Evolutionary conservation across 2,888 invertebrate species (phyloP), one percentile per base, ranked within the genome.

Genomic region (Drepanosiphum platanoidis): DNA sequence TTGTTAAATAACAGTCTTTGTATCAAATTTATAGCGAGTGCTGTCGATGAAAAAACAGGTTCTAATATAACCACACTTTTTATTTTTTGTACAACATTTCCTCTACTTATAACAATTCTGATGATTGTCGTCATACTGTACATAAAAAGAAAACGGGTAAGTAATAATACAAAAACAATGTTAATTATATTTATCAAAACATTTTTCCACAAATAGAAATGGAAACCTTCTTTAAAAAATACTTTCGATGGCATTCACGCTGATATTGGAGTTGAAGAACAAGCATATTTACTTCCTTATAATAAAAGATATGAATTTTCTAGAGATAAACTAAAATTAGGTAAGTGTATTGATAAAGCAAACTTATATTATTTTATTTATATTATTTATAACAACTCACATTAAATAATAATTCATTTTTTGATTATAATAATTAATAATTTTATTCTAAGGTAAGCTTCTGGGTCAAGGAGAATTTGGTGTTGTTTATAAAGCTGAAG

Each of bases 381-480:
- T 27, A 68, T n/a, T 27, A 68, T 68, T n/a, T 8, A 13, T 68
- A 8, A 39, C 34, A 52, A 39, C 27, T n/a, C n/a, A 68, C n/a
- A 39, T 84, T 74, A 34, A n/a, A 42, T 7, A 32, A 66, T 66
- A 30, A 30, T 30, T 5, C 32, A 66, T 66, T 30, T 42, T 42
- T 30, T 8, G 15, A 11, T 75, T 15, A 36, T 9, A 46, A 52
- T 11, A 70, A 81, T 39, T 1, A 34, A 46, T 71, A 71, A n/a
- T 36, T 36, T 42, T 34, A 30, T 52, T 36, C n/a, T 27, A 88
- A 95, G 97, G 96, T 8, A 95, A 94, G 89, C 95, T 95, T 89
- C 90, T 98, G 71, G 98, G 98, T 7, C 95, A 96, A 39, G 98
- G 98, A 34, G 98, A 97, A 11, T 98, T 97, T 89, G 98, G 98